Percentiles rank a stretch among this genome's conserved stretches.
phyloP scores from a whole-genome alignment of 2,113 vertebrate species.

The Etheostoma cragini region DNA sequence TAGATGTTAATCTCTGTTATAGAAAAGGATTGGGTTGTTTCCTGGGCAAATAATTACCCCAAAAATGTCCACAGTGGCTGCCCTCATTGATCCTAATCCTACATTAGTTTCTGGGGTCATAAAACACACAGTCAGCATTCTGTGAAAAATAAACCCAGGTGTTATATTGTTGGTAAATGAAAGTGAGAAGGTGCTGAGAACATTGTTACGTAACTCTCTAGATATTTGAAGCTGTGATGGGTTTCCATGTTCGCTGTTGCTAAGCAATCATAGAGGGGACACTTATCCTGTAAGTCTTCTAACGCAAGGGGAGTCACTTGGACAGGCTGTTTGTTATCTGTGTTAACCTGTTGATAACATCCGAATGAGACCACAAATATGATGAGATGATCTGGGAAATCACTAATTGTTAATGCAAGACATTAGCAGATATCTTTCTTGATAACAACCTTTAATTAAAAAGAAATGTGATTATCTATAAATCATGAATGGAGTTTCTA shows the following conservation, averaged over 20 bases:
- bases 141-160: conserved; percentile 24
- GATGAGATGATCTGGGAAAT: background rate
- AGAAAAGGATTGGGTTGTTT: conserved; percentile 29
- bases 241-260: conserved; percentile 65
- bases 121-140: background rate
- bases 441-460: background rate
- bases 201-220: conserved; percentile 18
- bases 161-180: background rate
- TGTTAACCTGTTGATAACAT: background rate
- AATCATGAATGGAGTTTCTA: background rate
- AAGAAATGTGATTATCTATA: background rate
- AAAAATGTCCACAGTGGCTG: background rate
- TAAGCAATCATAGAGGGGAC: conserved; percentile 27
- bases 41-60: conserved; percentile 7
- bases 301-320: conserved; percentile 38
- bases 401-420: background rate
- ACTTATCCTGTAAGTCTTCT: conserved; percentile 16
- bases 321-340: conserved; percentile 48
- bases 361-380: background rate
- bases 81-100: too few relatives aligned
- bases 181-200: background rate
- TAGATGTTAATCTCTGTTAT: conserved; percentile 29
- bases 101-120: background rate
- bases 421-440: background rate
- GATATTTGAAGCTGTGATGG: conserved; percentile 7